A percentile compares a stretch with the other conserved stretches of the same genome.
Evolutionary conservation across 2,888 invertebrate genomes (phyloP).

Genomic region (Chrysolina oricalcia): DNA sequence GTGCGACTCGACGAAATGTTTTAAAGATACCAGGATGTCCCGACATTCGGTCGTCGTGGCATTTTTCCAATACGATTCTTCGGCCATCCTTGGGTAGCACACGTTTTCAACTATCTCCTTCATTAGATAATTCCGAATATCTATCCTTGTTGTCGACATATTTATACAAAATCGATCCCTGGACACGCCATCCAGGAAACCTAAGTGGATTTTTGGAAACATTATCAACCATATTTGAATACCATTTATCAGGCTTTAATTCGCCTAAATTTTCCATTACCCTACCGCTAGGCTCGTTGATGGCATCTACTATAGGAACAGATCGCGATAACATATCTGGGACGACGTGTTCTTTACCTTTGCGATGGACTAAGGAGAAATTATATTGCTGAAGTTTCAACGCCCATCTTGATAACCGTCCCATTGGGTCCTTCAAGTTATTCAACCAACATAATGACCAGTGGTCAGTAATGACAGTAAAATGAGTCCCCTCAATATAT

Average conservation of each 20-base stretch:
- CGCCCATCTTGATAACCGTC: slow-evolving; percentile 38
- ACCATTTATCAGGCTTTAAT: slow-evolving; percentile 43
- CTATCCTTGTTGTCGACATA: no score
- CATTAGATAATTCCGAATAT: slow-evolving; percentile 36
- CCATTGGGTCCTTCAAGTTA: neutral
- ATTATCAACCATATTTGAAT: slow-evolving; percentile 41
- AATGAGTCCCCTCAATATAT: slow-evolving; percentile 47
- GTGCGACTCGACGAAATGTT: slow-evolving; percentile 47
- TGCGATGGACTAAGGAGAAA: slow-evolving; percentile 41
- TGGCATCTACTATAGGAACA: slow-evolving; percentile 38
- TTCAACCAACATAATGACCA: slow-evolving; percentile 48
- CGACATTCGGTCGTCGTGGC: slow-evolving; percentile 46
- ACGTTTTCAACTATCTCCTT: no score
- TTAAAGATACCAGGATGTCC: slow-evolving; percentile 54
- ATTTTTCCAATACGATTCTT: slow-evolving; percentile 38
- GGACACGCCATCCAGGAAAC: slow-evolving; percentile 44
- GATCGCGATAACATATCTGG: slow-evolving; percentile 46
- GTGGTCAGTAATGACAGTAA: slow-evolving; percentile 52
- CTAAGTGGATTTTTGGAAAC: slow-evolving; percentile 36
- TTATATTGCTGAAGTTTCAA: slow-evolving; percentile 47
- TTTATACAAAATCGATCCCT: neutral
- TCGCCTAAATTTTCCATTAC: neutral
- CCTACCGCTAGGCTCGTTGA: no score
- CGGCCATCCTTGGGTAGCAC: no score
- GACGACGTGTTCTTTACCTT: slow-evolving; percentile 48